These are phyloP conservation scores for Sciurus vulgaris DNA, from an alignment of 2,797 vertebrate genomes.

Conservation along the genomic window DNA sequence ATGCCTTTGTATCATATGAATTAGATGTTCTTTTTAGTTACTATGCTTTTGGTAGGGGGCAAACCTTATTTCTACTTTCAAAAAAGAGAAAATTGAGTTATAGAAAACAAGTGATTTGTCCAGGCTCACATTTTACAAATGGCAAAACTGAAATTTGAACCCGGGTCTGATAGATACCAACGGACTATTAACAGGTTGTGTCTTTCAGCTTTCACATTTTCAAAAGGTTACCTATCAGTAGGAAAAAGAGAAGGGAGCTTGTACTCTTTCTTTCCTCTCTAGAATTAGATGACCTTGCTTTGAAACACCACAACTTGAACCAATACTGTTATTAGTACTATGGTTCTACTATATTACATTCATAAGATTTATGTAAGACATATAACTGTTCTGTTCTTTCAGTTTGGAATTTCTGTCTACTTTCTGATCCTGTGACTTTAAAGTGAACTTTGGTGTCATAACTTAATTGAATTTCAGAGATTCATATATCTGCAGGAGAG, in stretches of 20 bases:
- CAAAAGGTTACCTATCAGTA: not conserved
- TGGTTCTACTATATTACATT: not conserved
- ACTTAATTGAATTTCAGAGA: conserved; percentile 37
- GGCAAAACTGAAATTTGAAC: not conserved
- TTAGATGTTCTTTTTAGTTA: conserved; percentile 21
- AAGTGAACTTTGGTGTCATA: conserved; percentile 28
- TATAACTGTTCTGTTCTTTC: conserved; percentile 13
- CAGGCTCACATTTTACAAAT: conserved; percentile 16
- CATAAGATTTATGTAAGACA: not conserved
- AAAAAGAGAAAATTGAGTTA: conserved; percentile 11
- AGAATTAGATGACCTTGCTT: not conserved
- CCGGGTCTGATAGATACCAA: not conserved
- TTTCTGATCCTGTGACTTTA: conserved; percentile 44
- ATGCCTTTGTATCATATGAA: not conserved
- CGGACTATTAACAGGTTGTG: not conserved
- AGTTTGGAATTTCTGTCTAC: conserved; percentile 52
- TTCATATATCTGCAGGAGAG: not conserved
- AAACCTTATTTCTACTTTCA: conserved; percentile 23
- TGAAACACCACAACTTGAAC: not conserved
- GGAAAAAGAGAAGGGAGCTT: not conserved
- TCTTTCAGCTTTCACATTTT: not conserved
- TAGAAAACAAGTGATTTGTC: conserved; percentile 13
- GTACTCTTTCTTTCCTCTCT: not conserved
- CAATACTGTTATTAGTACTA: not conserved
- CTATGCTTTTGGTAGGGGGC: not conserved